These are phyloP conservation scores for Heteromyza rotundicornis DNA, from an alignment of 2,888 invertebrate genomes.

Conservation along the genomic window DNA sequence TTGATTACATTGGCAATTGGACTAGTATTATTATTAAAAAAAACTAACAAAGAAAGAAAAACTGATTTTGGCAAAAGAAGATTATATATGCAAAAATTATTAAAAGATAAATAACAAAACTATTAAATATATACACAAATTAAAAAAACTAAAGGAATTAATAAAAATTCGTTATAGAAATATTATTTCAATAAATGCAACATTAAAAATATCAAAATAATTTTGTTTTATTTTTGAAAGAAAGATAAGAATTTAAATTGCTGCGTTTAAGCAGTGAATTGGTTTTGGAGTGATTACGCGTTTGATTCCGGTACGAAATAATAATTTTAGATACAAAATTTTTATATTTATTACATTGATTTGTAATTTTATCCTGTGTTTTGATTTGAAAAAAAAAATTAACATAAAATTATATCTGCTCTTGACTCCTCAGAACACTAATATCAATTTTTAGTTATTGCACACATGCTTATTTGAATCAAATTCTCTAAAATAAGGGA, in stretches of 20 bases:
- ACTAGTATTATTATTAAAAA: constrained; percentile 43
- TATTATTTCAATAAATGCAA: constrained; percentile 1
- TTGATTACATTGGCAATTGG: constrained; percentile 24
- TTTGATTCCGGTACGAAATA: too few species aligned
- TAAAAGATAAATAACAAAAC: constrained; percentile 21
- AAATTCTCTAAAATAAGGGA: too few species aligned
- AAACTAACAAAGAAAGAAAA: constrained; percentile 34
- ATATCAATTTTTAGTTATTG: too few species aligned
- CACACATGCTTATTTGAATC: too few species aligned
- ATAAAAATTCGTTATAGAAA: constrained; percentile 32
- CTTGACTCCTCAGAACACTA: too few species aligned
- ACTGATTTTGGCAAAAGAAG: constrained; percentile 58
- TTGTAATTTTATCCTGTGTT: too few species aligned
- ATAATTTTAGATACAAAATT: too few species aligned
- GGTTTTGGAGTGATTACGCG: too few species aligned
- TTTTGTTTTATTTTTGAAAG: constrained; percentile 24
- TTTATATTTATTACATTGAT: too few species aligned
- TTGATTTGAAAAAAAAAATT: too few species aligned
- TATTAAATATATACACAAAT: constrained; percentile 37
- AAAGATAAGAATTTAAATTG: too few species aligned
- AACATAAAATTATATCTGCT: too few species aligned
- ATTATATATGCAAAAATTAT: constrained; percentile 38
- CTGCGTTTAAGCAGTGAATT: not conserved
- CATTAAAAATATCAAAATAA: constrained; percentile 14
- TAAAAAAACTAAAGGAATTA: constrained; percentile 29